These are phyloP conservation scores for Rhinatrema bivittatum DNA, from an alignment of 2,797 vertebrate species.

Conservation along the genomic window DNA sequence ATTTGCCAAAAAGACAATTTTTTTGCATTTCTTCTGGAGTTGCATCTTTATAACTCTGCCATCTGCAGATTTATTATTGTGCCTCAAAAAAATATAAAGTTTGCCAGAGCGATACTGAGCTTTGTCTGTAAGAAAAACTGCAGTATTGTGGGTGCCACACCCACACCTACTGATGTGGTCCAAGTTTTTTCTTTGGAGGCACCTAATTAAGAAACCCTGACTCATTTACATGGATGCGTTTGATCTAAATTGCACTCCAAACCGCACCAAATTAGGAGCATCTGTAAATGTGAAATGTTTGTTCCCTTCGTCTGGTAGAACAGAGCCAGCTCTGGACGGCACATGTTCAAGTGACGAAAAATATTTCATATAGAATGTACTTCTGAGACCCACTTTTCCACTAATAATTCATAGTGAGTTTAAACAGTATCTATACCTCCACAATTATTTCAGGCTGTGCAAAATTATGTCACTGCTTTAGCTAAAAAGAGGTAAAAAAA, in stretches of 20 bases:
- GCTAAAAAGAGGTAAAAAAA: background rate
- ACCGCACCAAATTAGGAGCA: constrained; percentile 99
- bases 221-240: constrained; percentile 98
- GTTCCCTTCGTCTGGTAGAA: constrained; percentile 67
- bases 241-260: constrained; percentile 99
- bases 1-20: constrained; percentile 79
- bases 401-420: constrained; percentile 75
- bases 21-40: constrained; percentile 69
- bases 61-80: constrained; percentile 69
- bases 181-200: constrained; percentile 69
- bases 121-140: constrained; percentile 63
- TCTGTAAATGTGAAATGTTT: constrained; percentile 94
- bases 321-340: constrained; percentile 78
- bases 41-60: constrained; percentile 71
- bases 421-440: constrained; percentile 58
- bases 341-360: constrained; percentile 94
- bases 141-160: constrained; percentile 72
- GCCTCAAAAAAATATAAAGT: constrained; percentile 39
- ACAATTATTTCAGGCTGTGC: constrained; percentile 79
- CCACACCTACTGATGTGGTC: constrained; percentile 92
- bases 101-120: constrained; percentile 49
- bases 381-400: constrained; percentile 78
- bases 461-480: constrained; percentile 40
- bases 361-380: constrained; percentile 81
- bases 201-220: constrained; percentile 98